These are phyloP conservation scores for Acrossocheilus wenchowensis DNA, from an alignment of 2,797 vertebrate genomes.

Conservation along the genomic window DNA sequence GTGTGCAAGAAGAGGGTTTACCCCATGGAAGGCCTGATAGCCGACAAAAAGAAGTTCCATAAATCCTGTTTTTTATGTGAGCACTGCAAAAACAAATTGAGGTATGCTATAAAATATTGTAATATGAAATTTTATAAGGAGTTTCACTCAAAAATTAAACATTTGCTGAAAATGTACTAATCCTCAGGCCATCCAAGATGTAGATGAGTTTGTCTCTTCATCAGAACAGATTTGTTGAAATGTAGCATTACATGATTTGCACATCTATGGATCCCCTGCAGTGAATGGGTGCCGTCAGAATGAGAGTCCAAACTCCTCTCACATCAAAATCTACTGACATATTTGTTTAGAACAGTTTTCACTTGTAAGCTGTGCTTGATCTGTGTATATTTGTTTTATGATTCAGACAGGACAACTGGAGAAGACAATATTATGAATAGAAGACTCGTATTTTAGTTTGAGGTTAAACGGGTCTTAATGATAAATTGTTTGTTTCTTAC, in stretches of 20 bases:
- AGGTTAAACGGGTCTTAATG: neutral
- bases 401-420: neutral
- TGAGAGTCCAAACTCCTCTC: neutral
- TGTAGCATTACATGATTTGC: neutral
- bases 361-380: no score
- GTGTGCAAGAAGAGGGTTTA: slow-evolving; percentile 93
- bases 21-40: slow-evolving; percentile 93
- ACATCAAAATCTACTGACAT: neutral
- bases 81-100: slow-evolving; percentile 92
- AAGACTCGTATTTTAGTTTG: no score
- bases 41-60: slow-evolving; percentile 97
- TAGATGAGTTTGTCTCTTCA: neutral
- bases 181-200: neutral
- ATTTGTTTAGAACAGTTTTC: neutral
- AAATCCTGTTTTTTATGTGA: slow-evolving; percentile 96
- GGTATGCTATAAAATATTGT: slow-evolving; percentile 74
- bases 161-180: neutral
- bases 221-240: neutral
- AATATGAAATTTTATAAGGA: neutral
- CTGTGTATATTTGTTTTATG: no score
- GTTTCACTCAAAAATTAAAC: no score
- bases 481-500: neutral
- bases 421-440: neutral
- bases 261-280: neutral
- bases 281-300: neutral